Evolutionary conservation across 1,140 invertebrate genomes (phyloP).

Genomic region (Calephelis nemesis): DNA sequence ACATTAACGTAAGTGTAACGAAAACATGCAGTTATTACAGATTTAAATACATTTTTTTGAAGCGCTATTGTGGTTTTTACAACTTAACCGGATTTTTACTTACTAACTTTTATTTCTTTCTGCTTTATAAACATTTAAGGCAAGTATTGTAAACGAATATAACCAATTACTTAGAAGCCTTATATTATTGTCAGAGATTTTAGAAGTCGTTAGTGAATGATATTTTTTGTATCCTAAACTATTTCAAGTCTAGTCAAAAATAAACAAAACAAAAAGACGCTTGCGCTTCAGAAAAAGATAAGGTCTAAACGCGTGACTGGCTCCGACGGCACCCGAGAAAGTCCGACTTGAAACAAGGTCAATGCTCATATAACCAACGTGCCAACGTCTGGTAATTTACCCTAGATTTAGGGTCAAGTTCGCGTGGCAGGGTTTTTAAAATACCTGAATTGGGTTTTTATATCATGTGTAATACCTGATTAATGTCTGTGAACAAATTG

Average conservation of each 20-base stretch:
- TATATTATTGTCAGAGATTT: background rate
- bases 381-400: background rate
- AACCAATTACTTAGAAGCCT: background rate
- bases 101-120: too few species aligned
- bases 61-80: too few species aligned
- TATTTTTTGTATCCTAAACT: conserved; percentile 25
- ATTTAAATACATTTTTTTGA: too few species aligned
- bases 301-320: conserved; percentile 40
- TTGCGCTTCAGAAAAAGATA: conserved; percentile 52
- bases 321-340: conserved; percentile 47
- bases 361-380: conserved; percentile 21
- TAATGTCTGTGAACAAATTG: too few species aligned
- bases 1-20: too few species aligned
- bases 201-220: background rate
- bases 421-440: background rate
- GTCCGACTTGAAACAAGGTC: conserved; percentile 48
- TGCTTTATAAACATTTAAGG: too few species aligned
- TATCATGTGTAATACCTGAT: too few species aligned
- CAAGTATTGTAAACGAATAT: too few species aligned
- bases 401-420: background rate
- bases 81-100: too few species aligned
- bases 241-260: conserved; percentile 18
- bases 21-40: too few species aligned
- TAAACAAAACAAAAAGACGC: conserved; percentile 37
- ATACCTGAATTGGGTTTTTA: background rate